Base-by-base conservation (phyloP, 2,888 invertebrate genomes). In the Aproaerema taeniolella region DNA sequence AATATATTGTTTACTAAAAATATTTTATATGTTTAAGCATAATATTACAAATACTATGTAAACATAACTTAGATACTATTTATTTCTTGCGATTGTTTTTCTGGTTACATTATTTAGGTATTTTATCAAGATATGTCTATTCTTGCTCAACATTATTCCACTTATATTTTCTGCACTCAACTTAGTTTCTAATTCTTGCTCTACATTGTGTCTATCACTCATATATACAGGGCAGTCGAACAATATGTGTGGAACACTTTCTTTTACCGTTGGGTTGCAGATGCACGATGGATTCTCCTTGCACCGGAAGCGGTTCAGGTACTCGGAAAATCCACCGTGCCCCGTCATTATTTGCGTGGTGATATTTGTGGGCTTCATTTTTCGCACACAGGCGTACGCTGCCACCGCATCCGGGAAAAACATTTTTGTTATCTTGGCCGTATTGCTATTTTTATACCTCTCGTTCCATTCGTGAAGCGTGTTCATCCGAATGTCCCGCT, bases 251-350 rank as follows among this genome's bases (percentile, higher is more conserved):
- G 26, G 11, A 11, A 32, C 39, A 1, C 26, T 10, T 8, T 31
- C 40, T 20, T 7, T 9, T 12, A 31, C 3, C 9, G 4, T 8
- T 1, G 41, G 39, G 1, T 42, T 38, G n/a, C 47, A 47, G 26
- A 12, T 10, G 28, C 44, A 44, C 13, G 39, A 38, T 10, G 40
- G 44, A 20, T 13, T 42, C 24, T 44, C 42, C n/a, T 40, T 43
- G 9, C 40, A 40, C 10, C 14, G 28, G 26, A 42, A 43, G 1
- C 46, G 15, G 8, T 37, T 9, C 29, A 39, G 14, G 24, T 39
- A 34, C n/a, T 31, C 28, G 2, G 41, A 34, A 35, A 40, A 35
- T 15, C 40, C 40, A 25, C 35, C 35, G 11, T 40, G 40, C 15
- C 40, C 40, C 10, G 40, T 40, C 24, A 36, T 8, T 1, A 32